Evolutionary conservation across 2,797 vertebrate genomes (phyloP), one percentile per base, ranked within the genome.

Genomic region (Emys orbicularis): DNA sequence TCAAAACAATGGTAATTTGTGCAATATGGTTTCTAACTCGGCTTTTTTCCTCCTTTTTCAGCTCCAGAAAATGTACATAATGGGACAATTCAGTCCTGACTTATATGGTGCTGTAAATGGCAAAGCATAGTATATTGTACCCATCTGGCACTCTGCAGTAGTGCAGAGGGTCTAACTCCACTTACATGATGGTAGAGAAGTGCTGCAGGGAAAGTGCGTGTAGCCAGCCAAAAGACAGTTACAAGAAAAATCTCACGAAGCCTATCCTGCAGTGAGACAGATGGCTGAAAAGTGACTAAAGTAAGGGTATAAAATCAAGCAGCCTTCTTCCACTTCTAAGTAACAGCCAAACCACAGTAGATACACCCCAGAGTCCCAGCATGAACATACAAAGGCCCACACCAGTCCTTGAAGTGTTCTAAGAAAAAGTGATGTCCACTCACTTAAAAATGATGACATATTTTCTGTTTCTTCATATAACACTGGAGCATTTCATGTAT

Each of bases 291-390:
- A 92, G 0, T 61, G 29, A 61, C 59, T 61, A 34, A 61, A 34
- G 1, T 83, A 80, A 92, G n/a, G 37, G 15, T 79, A 81, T 15
- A 85, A 90, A 94, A 90, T 44, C 81, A 95, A 95, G 81, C 44
- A 79, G 19, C 41, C 72, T 81, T 88, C 8, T 25, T 92, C 2
- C 79, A 0, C 27, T 83, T 57, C 49, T 86, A 47, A 29, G 81
- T 95, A 86, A 49, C 18, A 81, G 47, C 54, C 52, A 88, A 72
- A 89, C 53, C 34, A 83, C 44, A 91, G 7, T 27, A 49, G 83
- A 84, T 6, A 34, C 12, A 61, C 59, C 31, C 29, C 13, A 34
- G 29, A 13, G 31, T 34, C 59, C 31, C 23, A 81, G 23, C 27
- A 91, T 91, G 47, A 84, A 27, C 6, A 16, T 6, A 76, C 52